phyloP scores from a whole-genome alignment of 2,113 vertebrate species.

The Gallinago undulata region DNA sequence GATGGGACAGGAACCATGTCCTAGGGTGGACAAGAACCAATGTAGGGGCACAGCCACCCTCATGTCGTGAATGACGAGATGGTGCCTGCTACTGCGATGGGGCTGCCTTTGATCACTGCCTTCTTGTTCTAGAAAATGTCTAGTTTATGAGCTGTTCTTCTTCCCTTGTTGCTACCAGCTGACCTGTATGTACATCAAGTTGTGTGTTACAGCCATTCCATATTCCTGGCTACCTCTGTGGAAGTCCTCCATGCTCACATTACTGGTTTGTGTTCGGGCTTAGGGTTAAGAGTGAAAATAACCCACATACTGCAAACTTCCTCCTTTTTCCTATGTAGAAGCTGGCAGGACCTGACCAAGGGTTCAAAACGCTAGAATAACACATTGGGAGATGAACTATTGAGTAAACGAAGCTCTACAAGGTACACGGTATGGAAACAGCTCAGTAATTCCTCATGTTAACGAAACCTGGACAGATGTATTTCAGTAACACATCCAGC shows the following conservation, averaged over 20 bases:
- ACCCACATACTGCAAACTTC: background rate
- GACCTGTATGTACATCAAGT: background rate
- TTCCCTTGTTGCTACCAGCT: background rate
- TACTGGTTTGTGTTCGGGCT: background rate
- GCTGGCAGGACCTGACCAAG: background rate
- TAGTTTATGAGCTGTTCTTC: background rate
- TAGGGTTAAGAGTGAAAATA: background rate
- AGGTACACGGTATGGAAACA: background rate
- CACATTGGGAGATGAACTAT: background rate
- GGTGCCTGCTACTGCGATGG: background rate
- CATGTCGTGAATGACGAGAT: background rate
- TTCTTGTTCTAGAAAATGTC: background rate
- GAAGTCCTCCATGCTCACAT: background rate
- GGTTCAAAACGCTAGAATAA: background rate
- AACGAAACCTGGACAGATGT: background rate
- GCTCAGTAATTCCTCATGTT: background rate
- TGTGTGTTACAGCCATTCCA: fast-evolving
- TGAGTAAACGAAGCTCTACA: background rate
- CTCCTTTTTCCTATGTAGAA: background rate
- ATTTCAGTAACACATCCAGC: background rate
- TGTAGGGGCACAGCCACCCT: background rate
- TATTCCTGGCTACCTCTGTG: background rate
- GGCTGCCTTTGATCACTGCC: background rate
- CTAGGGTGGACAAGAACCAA: fast-evolving
- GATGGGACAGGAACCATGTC: too few species aligned